Conservation (phyloP, 2,113 vertebrate genomes). For the Tupaia tana region DNA sequence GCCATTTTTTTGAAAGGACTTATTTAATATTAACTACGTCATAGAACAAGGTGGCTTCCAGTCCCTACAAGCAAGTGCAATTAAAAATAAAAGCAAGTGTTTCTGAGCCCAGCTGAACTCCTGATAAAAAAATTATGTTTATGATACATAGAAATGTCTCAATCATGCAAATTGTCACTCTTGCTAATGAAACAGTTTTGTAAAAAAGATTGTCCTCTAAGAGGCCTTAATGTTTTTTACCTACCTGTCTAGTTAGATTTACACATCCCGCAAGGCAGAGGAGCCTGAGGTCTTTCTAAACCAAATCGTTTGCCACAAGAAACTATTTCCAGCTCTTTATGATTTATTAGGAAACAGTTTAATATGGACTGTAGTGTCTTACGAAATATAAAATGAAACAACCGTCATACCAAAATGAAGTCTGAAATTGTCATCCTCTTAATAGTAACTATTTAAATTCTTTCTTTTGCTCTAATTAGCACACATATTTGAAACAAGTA, state of each 20-base stretch:
- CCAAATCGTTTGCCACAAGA: slow-evolving; percentile 83
- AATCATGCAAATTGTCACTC: slow-evolving; percentile 86
- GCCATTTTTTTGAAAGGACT: slow-evolving; percentile 72
- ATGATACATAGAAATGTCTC: slow-evolving; percentile 82
- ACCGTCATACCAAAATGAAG: slow-evolving; percentile 79
- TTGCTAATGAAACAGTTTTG: slow-evolving; percentile 87
- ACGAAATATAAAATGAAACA: slow-evolving; percentile 84
- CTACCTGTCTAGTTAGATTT: slow-evolving; percentile 84
- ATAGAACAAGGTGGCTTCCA: slow-evolving; percentile 64
- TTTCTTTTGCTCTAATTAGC: slow-evolving; percentile 70
- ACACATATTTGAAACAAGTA: slow-evolving; percentile 76
- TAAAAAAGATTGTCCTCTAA: slow-evolving; percentile 86
- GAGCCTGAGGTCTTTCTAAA: slow-evolving; percentile 82
- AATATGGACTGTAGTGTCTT: slow-evolving; percentile 79
- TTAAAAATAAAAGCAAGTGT: slow-evolving; percentile 81
- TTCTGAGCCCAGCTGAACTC: slow-evolving; percentile 77
- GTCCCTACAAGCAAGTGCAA: slow-evolving; percentile 75
- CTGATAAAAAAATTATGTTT: slow-evolving; percentile 81
- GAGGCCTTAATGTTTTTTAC: slow-evolving; percentile 84
- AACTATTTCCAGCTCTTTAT: slow-evolving; percentile 82
- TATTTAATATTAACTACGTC: slow-evolving; percentile 58
- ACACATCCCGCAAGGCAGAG: slow-evolving; percentile 75
- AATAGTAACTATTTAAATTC: slow-evolving; percentile 80
- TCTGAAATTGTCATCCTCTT: slow-evolving; percentile 81
- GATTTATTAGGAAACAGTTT: slow-evolving; percentile 86